Base-by-base conservation (phyloP, 1,140 invertebrate genomes). In the Homarus americanus region DNA sequence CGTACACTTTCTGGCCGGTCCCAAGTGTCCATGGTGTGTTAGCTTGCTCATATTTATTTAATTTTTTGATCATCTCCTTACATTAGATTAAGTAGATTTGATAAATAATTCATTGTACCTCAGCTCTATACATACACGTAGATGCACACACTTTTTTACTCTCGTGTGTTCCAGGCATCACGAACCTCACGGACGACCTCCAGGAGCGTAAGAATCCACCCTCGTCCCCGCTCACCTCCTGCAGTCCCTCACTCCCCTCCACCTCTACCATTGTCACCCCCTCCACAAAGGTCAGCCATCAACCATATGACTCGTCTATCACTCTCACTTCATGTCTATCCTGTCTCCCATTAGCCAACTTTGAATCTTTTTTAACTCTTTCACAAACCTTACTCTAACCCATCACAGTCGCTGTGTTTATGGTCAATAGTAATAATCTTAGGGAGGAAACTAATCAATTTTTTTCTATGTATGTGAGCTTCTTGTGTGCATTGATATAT, bases 1-100 rank as follows among this genome's bases (percentile, higher is more conserved):
- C 83, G 92, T 20, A 93, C 92, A 24, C 87, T 93, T 9, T 93
- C 92, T 44, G 92, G 92, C 34, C 90, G 92, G 38, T 93, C 93
- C 3, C 93, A 93, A 63, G 89, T 93, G 32, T 93, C 92, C 58
- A 91, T 91, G 85, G 93, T 91, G 44, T 58, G 85, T 91, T 69
- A 32, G n/a, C 63, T 32, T 28, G 7, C n/a, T 69, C 63, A 69
- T 9, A 32, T 69, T 69, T 69, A 69, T 69, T 69, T 72, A 72
- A 28, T 72, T 72, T 72, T n/a, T 72, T 72, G 10, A 1, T 9
- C 24, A 10, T 72, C 24, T 72, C 9, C 9, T 72, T 28, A n/a
- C n/a, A n/a, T n/a, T n/a, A n/a, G n/a, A n/a, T n/a, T n/a, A n/a
- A n/a, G n/a, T n/a, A n/a, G n/a, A n/a, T n/a, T n/a, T n/a, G n/a